phyloP scores from a whole-genome alignment of 2,888 invertebrate species.

The Tiphia femorata region DNA sequence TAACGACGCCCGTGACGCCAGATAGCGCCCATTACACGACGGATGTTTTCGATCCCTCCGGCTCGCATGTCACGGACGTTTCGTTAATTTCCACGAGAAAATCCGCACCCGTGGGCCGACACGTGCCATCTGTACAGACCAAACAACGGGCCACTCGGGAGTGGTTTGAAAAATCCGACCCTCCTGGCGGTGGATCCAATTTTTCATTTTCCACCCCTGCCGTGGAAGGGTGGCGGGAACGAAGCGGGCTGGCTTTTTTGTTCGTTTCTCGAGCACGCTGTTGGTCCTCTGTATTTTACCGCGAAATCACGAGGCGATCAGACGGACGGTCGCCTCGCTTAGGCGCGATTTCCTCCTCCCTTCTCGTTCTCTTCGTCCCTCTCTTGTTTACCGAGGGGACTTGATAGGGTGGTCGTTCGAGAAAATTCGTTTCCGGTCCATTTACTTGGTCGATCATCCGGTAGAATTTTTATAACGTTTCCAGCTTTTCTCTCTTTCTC shows the following conservation, averaged over 20 bases:
- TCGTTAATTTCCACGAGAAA: too few species aligned
- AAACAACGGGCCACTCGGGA: too few species aligned
- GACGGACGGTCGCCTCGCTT: neutral
- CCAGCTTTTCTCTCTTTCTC: too few species aligned
- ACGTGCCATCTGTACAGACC: too few species aligned
- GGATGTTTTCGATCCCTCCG: neutral
- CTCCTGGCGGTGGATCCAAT: too few species aligned
- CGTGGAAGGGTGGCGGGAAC: neutral
- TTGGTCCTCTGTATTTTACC: constrained; percentile 1
- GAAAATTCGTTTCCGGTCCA: neutral
- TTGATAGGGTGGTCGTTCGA: neutral
- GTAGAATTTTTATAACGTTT: too few species aligned
- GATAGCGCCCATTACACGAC: neutral
- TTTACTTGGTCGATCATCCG: too few species aligned
- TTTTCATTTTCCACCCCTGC: neutral
- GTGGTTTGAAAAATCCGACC: too few species aligned
- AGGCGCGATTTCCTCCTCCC: neutral
- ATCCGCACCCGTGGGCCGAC: too few species aligned
- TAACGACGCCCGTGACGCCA: neutral
- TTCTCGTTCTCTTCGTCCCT: neutral
- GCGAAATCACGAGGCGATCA: neutral
- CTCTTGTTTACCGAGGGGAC: neutral
- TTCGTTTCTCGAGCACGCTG: neutral
- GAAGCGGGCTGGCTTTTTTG: too few species aligned
- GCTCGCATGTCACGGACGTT: neutral